Evolutionary conservation across 2,113 vertebrate species (phyloP).

Genomic region (rat (Rattus norvegicus)): GRCr8 NC_086031.1:84127501-84128000

Average conservation of each 20-base stretch:
- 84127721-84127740: no score
- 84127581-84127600: background rate
- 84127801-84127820: no score
- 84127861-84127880: background rate
- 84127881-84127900: conserved; percentile 18
- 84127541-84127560: background rate
- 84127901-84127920: conserved; percentile 25
- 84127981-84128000: conserved; percentile 58
- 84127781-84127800: no score
- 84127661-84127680: no score
- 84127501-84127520: background rate
- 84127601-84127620: background rate
- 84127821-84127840: no score
- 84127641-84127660: background rate
- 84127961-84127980: conserved; percentile 55
- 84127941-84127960: conserved; percentile 49
- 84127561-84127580: background rate
- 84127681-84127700: no score
- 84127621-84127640: background rate
- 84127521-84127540: background rate
- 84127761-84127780: no score
- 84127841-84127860: background rate
- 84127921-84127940: conserved; percentile 59
- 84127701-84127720: no score
- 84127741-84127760: no score